Base-by-base conservation (phyloP, 2,113 vertebrate species). In the Sceloporus tristichus region DNA sequence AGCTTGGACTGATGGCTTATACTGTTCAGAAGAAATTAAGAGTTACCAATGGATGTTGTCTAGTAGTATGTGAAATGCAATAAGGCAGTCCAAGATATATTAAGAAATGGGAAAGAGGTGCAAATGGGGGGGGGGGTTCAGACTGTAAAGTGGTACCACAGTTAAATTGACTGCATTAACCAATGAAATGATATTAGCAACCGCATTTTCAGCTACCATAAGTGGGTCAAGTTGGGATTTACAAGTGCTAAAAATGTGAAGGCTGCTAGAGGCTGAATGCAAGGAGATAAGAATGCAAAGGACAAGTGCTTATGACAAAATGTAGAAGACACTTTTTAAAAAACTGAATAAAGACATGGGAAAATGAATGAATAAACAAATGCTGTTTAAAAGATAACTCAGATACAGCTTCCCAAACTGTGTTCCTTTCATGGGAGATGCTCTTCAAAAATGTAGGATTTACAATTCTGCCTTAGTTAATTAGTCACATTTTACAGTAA, bases 221-320 rank as follows among this genome's bases (percentile, higher is more conserved):
- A 88, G 74, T 88, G 87, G 73, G 87, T 83, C 87, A 83, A 77
- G 81, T 88, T 83, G 42, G 87, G 80, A 88, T 88, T 88, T 88
- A 77, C 56, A 34, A 87, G 62, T 75, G 71, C 80, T 77, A 88
- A 88, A 88, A 88, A 83, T 83, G 74, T 29, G 48, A 40, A 77
- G 48, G 23, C 80, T 83, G 74, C 27, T 66, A 56, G 59, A 65
- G 59, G 38, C 21, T 62, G 53, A 85, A 85, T 74, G 48, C 27
- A 23, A 85, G 25, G 65, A 5, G 40, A 68, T 14, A 78, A 56
- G 54, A 76, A 29, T 48, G 21, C 73, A 88, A 86, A 79, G 59
- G 19, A 8, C 1, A 74, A 4, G 53, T 92, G 89, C 73, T n/a
- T 3, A 5, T 1, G 9, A 70, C 7, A 19, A 9, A 16, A 29